Conservation (phyloP, 2,113 vertebrate genomes). For the Eurypyga helias region DNA sequence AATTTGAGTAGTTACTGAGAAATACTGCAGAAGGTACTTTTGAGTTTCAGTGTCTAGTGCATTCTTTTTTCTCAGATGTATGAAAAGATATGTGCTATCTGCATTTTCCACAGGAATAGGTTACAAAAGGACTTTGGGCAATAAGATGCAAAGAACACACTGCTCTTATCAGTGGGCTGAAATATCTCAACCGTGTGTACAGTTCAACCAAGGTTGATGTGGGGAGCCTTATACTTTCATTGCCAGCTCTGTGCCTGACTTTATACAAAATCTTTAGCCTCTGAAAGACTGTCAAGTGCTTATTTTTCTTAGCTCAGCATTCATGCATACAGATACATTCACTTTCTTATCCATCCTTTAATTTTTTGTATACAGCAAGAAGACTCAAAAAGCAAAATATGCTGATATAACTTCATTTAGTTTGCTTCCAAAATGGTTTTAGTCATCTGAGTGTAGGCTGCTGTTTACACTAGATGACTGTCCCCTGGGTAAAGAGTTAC, state of each 20-base stretch:
- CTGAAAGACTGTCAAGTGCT: neutral
- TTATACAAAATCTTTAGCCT: neutral
- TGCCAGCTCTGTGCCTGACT: neutral
- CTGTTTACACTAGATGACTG: slow-evolving; percentile 30
- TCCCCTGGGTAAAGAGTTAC: slow-evolving; percentile 31
- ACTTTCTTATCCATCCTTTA: neutral
- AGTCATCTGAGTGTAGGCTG: slow-evolving; percentile 28
- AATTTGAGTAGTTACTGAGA: neutral
- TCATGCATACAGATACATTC: neutral
- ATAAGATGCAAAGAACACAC: neutral
- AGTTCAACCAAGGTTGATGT: neutral
- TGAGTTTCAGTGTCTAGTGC: neutral
- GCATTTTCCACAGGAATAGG: neutral
- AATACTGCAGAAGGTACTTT: neutral
- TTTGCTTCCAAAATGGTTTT: slow-evolving; percentile 24
- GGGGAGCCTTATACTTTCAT: neutral
- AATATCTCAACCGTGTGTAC: neutral
- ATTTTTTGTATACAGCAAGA: neutral
- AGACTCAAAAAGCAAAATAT: neutral
- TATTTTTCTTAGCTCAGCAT: slow-evolving; percentile 4
- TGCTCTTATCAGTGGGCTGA: neutral
- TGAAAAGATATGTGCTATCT: neutral
- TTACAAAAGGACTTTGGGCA: neutral
- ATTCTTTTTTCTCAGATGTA: neutral
- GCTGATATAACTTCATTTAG: slow-evolving; percentile 15